A percentile compares a stretch with the other conserved stretches of the same genome.
Conservation (phyloP, 1,140 invertebrate species). For the Bombus sylvicola region DNA sequence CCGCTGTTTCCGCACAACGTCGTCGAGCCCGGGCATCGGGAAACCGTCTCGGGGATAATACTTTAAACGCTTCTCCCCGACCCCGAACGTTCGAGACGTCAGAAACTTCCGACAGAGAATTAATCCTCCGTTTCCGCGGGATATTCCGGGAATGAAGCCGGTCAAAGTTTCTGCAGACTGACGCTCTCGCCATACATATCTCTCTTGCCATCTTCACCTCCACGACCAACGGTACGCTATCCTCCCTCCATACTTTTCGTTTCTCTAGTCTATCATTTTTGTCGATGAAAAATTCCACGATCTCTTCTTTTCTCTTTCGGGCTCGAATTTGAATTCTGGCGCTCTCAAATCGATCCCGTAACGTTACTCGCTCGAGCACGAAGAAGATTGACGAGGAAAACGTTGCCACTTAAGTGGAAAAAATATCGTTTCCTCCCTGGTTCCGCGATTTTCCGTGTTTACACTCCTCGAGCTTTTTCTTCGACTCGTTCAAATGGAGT, state of each 20-base stretch:
- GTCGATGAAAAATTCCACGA: slow-evolving; percentile 22
- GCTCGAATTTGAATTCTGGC: not conserved
- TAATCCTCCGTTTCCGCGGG: slow-evolving; percentile 76
- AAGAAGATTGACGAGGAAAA: slow-evolving; percentile 27
- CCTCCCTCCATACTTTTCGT: not conserved
- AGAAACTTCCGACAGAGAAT: slow-evolving; percentile 72
- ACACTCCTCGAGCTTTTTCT: not conserved
- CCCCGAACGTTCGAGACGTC: slow-evolving; percentile 64
- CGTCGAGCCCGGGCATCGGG: slow-evolving; percentile 62
- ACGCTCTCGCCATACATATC: slow-evolving; percentile 56
- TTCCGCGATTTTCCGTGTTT: not conserved
- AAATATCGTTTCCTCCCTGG: not conserved
- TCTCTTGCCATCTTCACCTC: slow-evolving; percentile 27
- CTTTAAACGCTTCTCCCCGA: slow-evolving; percentile 71
- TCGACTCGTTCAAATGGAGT: not conserved
- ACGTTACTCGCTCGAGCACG: not conserved
- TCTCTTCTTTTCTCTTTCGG: not conserved
- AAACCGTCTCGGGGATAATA: slow-evolving; percentile 71
- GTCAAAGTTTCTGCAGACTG: slow-evolving; percentile 73
- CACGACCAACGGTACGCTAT: slow-evolving; percentile 18
- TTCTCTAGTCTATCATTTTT: slow-evolving; percentile 10
- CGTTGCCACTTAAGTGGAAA: slow-evolving; percentile 3
- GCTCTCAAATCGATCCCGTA: not conserved
- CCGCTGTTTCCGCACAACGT: slow-evolving; percentile 41
- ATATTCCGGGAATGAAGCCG: slow-evolving; percentile 75